Percentiles rank a stretch among this genome's conserved stretches.
phyloP scores from a whole-genome alignment of 2,113 vertebrate genomes.

The Parus major region DNA sequence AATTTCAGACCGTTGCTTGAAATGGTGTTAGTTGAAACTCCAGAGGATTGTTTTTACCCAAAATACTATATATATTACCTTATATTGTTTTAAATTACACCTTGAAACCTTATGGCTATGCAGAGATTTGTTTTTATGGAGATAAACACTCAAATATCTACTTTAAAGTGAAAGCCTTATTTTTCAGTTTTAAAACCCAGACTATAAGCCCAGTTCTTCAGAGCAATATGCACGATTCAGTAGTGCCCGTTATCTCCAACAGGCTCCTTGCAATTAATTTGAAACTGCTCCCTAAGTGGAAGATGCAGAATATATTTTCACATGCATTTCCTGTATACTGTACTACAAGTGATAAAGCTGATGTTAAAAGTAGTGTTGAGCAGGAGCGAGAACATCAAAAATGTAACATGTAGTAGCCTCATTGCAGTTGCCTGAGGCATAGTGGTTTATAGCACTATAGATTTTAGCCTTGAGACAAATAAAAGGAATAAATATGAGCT shows the following conservation, averaged over 20 bases:
- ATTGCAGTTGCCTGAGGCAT: background rate
- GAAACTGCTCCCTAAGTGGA: background rate
- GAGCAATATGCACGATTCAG: background rate
- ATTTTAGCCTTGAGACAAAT: background rate
- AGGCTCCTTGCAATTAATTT: background rate
- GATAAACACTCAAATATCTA: background rate
- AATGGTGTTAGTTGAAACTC: background rate
- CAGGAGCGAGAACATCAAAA: background rate
- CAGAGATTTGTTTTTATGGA: background rate
- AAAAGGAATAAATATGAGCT: background rate
- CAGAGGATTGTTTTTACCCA: background rate
- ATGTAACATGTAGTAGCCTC: background rate
- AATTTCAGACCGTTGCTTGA: background rate
- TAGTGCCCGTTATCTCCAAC: background rate
- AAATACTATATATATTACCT: background rate
- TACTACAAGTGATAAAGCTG: background rate
- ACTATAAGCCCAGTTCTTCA: background rate
- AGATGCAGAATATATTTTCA: background rate
- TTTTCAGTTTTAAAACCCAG: conserved; percentile 1
- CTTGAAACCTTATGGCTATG: background rate
- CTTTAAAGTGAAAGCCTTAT: background rate
- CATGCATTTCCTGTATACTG: background rate
- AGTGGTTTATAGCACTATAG: background rate
- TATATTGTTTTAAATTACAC: background rate
- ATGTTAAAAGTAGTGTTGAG: background rate